Percentiles rank a stretch among this genome's conserved stretches.
Evolutionary conservation across 1,140 invertebrate genomes (phyloP).

Genomic region (Sinella curviseta): DNA sequence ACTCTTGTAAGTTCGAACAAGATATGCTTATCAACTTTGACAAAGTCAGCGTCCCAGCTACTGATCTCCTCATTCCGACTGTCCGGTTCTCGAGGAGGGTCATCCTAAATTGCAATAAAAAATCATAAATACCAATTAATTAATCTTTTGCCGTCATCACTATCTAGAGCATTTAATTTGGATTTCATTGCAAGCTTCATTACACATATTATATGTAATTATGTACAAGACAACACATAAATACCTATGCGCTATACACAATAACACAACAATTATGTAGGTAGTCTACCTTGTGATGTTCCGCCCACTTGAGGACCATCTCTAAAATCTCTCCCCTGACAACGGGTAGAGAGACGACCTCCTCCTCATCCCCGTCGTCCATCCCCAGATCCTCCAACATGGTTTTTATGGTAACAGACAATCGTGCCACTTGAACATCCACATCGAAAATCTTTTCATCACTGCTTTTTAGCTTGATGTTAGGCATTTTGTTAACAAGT

Average conservation of each 20-base stretch:
- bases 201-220: no score
- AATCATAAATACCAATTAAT: not conserved
- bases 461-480: slow-evolving; percentile 57
- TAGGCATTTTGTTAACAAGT: slow-evolving; percentile 51
- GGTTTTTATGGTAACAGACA: slow-evolving; percentile 60
- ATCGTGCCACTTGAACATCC: slow-evolving; percentile 60
- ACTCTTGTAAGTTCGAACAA: not conserved
- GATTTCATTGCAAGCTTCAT: no score
- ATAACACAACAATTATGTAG: not conserved
- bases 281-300: not conserved
- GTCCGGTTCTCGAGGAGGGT: not conserved
- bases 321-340: not conserved
- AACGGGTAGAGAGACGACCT: slow-evolving; percentile 66
- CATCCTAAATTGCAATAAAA: not conserved
- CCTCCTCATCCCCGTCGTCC: slow-evolving; percentile 57
- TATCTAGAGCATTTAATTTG: slow-evolving; percentile 70
- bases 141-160: no score
- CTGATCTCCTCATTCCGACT: not conserved
- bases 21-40: not conserved
- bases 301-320: not conserved
- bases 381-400: slow-evolving; percentile 61
- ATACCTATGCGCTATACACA: not conserved
- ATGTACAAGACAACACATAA: no score
- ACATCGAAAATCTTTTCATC: slow-evolving; percentile 61
- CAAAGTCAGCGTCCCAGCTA: not conserved